A percentile compares a stretch with the other conserved stretches of the same genome.
phyloP scores from a whole-genome alignment of 2,888 invertebrate species.

The Drosophila meridionalis region DNA sequence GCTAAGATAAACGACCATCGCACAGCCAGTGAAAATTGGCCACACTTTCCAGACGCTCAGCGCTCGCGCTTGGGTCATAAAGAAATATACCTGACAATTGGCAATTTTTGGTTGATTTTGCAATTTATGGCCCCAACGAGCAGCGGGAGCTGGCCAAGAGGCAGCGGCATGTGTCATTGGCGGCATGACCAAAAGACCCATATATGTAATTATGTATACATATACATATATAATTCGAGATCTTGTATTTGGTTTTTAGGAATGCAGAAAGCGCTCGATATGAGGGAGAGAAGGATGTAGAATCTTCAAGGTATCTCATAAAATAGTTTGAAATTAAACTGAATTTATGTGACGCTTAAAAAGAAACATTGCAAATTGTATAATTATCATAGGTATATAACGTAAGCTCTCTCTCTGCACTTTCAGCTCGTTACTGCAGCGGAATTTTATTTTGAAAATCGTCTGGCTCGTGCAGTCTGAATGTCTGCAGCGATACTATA shows the following conservation, averaged over 20 bases:
- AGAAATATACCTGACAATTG: conserved; percentile 64
- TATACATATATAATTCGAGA: conserved; percentile 25
- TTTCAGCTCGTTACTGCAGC: not conserved
- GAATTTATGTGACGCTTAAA: not conserved
- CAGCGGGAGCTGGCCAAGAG: conserved; percentile 10
- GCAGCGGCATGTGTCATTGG: conserved; percentile 25
- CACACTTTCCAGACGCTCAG: conserved; percentile 61
- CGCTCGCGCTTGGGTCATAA: conserved; percentile 33
- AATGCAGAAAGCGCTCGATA: not conserved
- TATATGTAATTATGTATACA: conserved; percentile 12
- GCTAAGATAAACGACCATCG: conserved; percentile 75
- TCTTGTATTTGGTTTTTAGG: not conserved
- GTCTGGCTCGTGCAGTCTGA: not conserved
- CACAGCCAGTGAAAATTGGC: conserved; percentile 69
- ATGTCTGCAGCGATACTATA: conserved; percentile 7
- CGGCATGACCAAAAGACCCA: conserved; percentile 74
- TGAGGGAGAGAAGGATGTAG: too few species aligned
- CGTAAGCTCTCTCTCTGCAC: not conserved
- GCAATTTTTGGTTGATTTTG: conserved; percentile 73
- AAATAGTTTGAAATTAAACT: not conserved
- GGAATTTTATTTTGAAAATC: not conserved
- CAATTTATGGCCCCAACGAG: conserved; percentile 60
- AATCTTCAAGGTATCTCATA: not conserved
- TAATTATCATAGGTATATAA: not conserved
- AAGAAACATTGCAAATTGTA: not conserved